Evolutionary conservation across 2,888 invertebrate species (phyloP), one percentile per base, ranked within the genome.

Genomic region (Coelopa pilipes): DNA sequence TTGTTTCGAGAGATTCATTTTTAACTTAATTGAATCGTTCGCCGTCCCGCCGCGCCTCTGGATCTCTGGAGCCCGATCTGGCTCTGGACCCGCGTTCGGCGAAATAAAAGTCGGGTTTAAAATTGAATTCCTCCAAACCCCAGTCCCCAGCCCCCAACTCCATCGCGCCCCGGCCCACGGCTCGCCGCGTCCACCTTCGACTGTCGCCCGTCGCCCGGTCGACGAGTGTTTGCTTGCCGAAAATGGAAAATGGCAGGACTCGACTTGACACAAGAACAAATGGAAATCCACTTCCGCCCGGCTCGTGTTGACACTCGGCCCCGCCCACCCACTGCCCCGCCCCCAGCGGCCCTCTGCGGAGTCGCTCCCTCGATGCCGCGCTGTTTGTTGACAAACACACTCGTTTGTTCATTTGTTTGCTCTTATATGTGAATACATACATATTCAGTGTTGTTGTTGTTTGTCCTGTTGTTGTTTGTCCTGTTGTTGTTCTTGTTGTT

Each of bases 231-330:
- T 66, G 66, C 50, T 66, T 49, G 50, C 24, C 50, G 49, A 49
- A 65, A 46, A 65, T 49, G 24, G 49, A 66, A 50, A 21, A 34
- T n/a, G 53, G 53, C 53, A 53, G 11, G 11, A 62, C 4, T 49
- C 13, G 10, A 53, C 13, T n/a, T 53, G n/a, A 21, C 11, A 5
- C 24, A 62, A 34, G 2, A 62, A 62, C n/a, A 66, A 66, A 66
- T 66, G 66, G 66, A 66, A 66, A 50, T 66, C 66, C 50, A 66
- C 66, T 66, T 66, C 66, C 66, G 66, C 21, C 24, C 34, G 34
- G 4, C 34, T 34, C 2, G 34, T 34, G 34, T 34, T 34, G 34
- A 57, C 34, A 13, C 62, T 24, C 62, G 15, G 60, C 19, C 17
- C 49, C 49, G 49, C 49, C 49, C 49, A 49, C 10, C 10, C 49